Conservation (phyloP, 2,797 vertebrate species). For the Centroberyx gerrardi region DNA sequence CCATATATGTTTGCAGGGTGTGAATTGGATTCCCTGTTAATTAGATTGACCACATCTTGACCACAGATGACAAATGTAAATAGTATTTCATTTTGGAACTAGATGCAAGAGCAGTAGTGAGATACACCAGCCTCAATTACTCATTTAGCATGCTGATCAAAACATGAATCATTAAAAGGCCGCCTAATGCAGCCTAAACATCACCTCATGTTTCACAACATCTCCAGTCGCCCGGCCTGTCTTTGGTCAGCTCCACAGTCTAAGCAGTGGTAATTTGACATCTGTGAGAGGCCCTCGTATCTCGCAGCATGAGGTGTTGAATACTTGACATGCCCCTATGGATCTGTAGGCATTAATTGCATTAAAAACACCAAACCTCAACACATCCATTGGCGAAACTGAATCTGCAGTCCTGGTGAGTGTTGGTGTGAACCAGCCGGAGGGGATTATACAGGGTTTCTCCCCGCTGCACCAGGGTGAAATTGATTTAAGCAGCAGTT, state of each 20-base stretch:
- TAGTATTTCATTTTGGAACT: slow-evolving; percentile 25
- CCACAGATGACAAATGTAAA: slow-evolving; percentile 52
- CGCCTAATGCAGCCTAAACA: neutral
- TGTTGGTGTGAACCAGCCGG: slow-evolving; percentile 44
- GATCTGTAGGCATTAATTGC: slow-evolving; percentile 43
- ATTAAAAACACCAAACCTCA: slow-evolving; percentile 52
- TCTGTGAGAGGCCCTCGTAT: slow-evolving; percentile 62
- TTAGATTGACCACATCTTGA: slow-evolving; percentile 58
- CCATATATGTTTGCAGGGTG: slow-evolving; percentile 36
- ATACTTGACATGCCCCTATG: slow-evolving; percentile 51
- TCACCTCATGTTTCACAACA: slow-evolving; percentile 61
- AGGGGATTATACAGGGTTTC: slow-evolving; percentile 54
- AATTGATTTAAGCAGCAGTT: slow-evolving; percentile 67
- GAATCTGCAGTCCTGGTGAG: slow-evolving; percentile 49
- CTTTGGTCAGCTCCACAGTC: slow-evolving; percentile 28
- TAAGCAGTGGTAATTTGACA: slow-evolving; percentile 40
- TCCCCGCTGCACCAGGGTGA: slow-evolving; percentile 44
- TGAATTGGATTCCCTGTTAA: slow-evolving; percentile 40
- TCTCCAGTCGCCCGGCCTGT: slow-evolving; percentile 47
- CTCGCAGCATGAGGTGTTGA: slow-evolving; percentile 38
- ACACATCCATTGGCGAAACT: slow-evolving; percentile 57
- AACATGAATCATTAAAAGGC: slow-evolving; percentile 37
- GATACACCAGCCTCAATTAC: slow-evolving; percentile 14
- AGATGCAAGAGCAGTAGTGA: slow-evolving; percentile 14
- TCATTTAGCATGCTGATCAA: slow-evolving; percentile 15